Evolutionary conservation across 2,113 vertebrate genomes (phyloP).

Genomic region (Arothron firmamentum): DNA sequence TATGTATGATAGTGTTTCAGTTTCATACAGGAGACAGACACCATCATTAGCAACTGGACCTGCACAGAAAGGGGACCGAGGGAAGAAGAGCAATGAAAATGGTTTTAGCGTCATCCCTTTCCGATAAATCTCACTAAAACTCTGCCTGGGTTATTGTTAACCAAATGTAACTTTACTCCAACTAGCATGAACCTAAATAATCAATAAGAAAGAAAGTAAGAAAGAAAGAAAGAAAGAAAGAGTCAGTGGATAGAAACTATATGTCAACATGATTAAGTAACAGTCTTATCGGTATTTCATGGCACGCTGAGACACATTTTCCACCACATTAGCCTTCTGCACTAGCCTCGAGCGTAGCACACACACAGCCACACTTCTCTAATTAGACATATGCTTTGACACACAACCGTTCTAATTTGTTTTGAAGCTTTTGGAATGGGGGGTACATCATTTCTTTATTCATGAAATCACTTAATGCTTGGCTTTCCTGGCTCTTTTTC

Average conservation of each 20-base stretch:
- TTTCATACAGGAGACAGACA: too few relatives aligned
- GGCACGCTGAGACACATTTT: slow-evolving; percentile 67
- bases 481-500: not conserved
- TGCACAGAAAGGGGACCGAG: too few relatives aligned
- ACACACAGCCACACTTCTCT: slow-evolving; percentile 36
- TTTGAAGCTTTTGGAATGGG: slow-evolving; percentile 48
- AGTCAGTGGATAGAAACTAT: slow-evolving; percentile 32
- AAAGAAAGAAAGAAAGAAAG: not conserved
- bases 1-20: too few relatives aligned
- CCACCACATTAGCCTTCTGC: slow-evolving; percentile 71
- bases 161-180: too few relatives aligned
- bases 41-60: too few relatives aligned
- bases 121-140: too few relatives aligned
- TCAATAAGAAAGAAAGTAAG: not conserved
- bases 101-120: too few relatives aligned
- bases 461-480: slow-evolving; percentile 31
- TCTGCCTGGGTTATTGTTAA: too few relatives aligned
- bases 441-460: slow-evolving; percentile 34
- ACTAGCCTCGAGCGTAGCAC: slow-evolving; percentile 60
- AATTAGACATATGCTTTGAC: slow-evolving; percentile 72
- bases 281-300: slow-evolving; percentile 71
- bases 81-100: too few relatives aligned
- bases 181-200: too few relatives aligned
- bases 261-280: slow-evolving; percentile 66
- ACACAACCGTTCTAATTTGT: slow-evolving; percentile 60